phyloP scores from a whole-genome alignment of 2,888 invertebrate species.

The Eristalis arbustorum region DNA sequence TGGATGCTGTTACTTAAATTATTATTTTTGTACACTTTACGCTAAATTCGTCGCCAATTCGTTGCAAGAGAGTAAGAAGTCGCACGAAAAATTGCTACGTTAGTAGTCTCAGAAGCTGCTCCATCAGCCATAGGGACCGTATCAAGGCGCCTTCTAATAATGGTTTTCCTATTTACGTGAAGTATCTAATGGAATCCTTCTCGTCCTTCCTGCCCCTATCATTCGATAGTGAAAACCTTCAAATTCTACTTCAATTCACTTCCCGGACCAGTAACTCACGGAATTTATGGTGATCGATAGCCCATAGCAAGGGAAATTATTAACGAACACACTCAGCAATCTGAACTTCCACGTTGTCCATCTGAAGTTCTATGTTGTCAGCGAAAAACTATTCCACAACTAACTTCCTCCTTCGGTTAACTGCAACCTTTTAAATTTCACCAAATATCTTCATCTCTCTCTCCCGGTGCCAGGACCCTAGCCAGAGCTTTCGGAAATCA shows the following conservation, averaged over 20 bases:
- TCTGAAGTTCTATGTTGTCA: conserved; percentile 17
- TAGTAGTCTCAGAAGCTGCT: too few species aligned
- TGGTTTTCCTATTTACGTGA: neutral
- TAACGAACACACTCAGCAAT: neutral
- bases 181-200: neutral
- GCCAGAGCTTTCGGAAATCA: neutral
- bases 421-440: conserved; percentile 21
- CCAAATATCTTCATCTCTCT: neutral
- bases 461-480: neutral
- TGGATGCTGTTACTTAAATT: too few species aligned
- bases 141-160: too few species aligned
- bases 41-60: too few species aligned
- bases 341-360: neutral
- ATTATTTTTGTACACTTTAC: too few species aligned
- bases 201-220: neutral
- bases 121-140: too few species aligned
- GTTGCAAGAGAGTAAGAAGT: too few species aligned
- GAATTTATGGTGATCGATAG: neutral
- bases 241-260: neutral
- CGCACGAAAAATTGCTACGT: too few species aligned
- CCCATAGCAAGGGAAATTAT: neutral
- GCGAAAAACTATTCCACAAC: conserved; percentile 24
- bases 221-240: neutral
- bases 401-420: conserved; percentile 23
- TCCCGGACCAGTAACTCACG: neutral